Percentiles rank a stretch among this genome's conserved stretches.
Evolutionary conservation across 2,888 invertebrate genomes (phyloP).

Genomic region (Oligia strigilis): DNA sequence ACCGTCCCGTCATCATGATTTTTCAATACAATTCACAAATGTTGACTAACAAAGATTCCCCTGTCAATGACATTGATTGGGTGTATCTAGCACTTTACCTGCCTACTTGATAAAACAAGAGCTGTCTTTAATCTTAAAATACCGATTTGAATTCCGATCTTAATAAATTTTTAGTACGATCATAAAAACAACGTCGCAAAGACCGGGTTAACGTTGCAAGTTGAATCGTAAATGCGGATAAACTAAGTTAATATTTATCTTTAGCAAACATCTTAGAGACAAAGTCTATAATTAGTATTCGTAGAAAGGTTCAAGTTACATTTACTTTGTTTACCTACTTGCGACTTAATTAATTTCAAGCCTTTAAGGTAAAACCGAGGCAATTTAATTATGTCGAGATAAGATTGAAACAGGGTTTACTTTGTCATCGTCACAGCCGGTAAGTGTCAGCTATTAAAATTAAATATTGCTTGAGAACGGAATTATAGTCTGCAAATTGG

Average conservation of each 20-base stretch:
- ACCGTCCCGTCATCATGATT: not conserved
- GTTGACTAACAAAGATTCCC: not conserved
- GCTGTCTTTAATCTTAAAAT: not conserved
- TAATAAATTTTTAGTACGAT: slow-evolving; percentile 55
- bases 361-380: slow-evolving; percentile 43
- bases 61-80: not conserved
- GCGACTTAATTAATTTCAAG: slow-evolving; percentile 55
- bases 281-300: slow-evolving; percentile 56
- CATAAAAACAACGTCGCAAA: slow-evolving; percentile 60
- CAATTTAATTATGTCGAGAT: slow-evolving; percentile 46
- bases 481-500: slow-evolving; percentile 46
- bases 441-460: slow-evolving; percentile 52
- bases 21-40: not conserved
- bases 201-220: slow-evolving; percentile 51
- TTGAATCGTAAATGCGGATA: slow-evolving; percentile 65
- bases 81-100: not conserved
- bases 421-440: slow-evolving; percentile 43
- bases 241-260: slow-evolving; percentile 66
- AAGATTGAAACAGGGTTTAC: slow-evolving; percentile 48
- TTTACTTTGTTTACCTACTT: slow-evolving; percentile 51
- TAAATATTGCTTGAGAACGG: slow-evolving; percentile 41
- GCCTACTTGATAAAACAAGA: not conserved
- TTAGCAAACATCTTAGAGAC: slow-evolving; percentile 51
- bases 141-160: slow-evolving; percentile 62
- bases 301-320: slow-evolving; percentile 46